phyloP scores from a whole-genome alignment of 2,888 invertebrate genomes.

The Eilema depressum region DNA sequence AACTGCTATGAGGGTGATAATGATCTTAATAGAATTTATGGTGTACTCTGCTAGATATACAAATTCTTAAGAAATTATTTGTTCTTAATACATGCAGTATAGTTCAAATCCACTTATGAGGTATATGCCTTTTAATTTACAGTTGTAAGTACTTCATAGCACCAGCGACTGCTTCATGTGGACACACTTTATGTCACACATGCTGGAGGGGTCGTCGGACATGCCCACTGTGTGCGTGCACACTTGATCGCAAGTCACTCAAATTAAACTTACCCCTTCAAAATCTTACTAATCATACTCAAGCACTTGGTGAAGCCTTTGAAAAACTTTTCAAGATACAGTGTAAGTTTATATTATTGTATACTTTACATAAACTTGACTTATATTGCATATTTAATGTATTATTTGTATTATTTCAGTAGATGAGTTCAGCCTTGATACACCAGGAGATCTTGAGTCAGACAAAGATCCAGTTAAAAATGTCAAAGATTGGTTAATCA shows the following conservation, averaged over 20 bases:
- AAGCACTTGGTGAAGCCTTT: slow-evolving; percentile 62
- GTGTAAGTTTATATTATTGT: slow-evolving; percentile 57
- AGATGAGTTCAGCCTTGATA: slow-evolving; percentile 64
- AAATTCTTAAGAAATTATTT: no score
- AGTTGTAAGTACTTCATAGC: slow-evolving; percentile 75
- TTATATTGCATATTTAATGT: background rate
- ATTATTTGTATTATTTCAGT: slow-evolving; percentile 62
- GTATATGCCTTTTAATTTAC: slow-evolving; percentile 40
- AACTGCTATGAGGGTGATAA: no score
- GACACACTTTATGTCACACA: slow-evolving; percentile 73
- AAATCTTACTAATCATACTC: slow-evolving; percentile 63
- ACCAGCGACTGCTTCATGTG: slow-evolving; percentile 73
- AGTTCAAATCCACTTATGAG: background rate
- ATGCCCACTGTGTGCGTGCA: slow-evolving; percentile 66
- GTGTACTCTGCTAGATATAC: background rate
- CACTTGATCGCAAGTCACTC: slow-evolving; percentile 61
- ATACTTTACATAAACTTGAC: background rate
- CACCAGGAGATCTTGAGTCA: slow-evolving; percentile 51
- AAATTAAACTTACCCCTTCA: slow-evolving; percentile 68
- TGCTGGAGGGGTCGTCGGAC: slow-evolving; percentile 70
- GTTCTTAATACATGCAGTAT: no score
- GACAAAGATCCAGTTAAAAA: slow-evolving; percentile 68
- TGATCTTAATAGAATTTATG: background rate
- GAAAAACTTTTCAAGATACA: slow-evolving; percentile 71
- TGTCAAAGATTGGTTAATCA: slow-evolving; percentile 77